Base-by-base conservation (phyloP, 2,797 vertebrate genomes). In the Meda fulgida region DNA sequence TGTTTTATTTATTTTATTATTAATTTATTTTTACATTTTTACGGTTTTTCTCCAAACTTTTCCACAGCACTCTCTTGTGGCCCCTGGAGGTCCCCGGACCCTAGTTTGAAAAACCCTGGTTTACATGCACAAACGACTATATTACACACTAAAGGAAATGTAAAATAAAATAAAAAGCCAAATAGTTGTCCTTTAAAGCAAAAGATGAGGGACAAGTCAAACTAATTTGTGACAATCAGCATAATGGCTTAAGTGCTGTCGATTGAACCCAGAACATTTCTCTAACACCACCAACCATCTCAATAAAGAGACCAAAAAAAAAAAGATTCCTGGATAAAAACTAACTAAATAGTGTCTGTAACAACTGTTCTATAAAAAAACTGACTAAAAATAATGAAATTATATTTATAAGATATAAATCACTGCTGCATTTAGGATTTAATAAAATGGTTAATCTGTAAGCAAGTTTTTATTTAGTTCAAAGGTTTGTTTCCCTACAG, bases 381-480 rank as follows among this genome's bases (percentile, higher is more conserved):
- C 48, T 38, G 4, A 26, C 34, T 18, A 26, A 26, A 67, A 72
- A 72, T 78, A 60, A 78, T 78, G 14, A 10, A 60, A n/a, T 26
- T 78, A 4, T 10, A 60, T 78, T 40, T 60, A 78, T 31, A 6
- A 40, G 4, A 63, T 4, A 4, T 78, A 31, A 31, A 31, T 38
- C 53, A 63, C 23, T 10, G 36, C 8, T 26, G 16, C 5, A 43
- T 9, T 63, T 19, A 38, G 11, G 6, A 34, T 34, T 31, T 1
- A 7, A 18, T n/a, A n/a, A 72, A 31, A 63, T n/a, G 38, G 23
- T 66, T 79, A 48, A 31, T 65, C 63, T 80, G 78, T 80, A 23
- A 66, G 1, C 21, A 14, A 4, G 13, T 46, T 46, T 78, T 18
- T 60, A 43, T 78, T 60, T 60, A 55, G 36, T 78, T 78, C 76